Evolutionary conservation across 2,888 invertebrate genomes (phyloP).

Genomic region (Chironomus riparius): DNA sequence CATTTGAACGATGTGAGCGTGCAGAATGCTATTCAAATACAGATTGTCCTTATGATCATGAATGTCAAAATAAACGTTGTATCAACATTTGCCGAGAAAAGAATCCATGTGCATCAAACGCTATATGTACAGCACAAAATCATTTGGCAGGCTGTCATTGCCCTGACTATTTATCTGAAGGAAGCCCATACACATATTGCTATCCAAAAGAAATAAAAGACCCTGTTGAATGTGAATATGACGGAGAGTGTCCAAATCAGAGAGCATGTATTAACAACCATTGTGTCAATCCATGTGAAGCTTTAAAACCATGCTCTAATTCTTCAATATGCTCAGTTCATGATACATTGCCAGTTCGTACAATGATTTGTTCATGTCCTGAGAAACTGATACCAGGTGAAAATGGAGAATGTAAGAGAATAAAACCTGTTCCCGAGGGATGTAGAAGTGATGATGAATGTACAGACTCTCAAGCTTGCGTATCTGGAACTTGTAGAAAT

Average conservation of each 20-base stretch:
- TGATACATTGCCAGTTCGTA: constrained; percentile 76
- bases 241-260: constrained; percentile 70
- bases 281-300: constrained; percentile 70
- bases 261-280: constrained; percentile 69
- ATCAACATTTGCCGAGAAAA: constrained; percentile 62
- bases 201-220: constrained; percentile 45
- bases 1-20: constrained; percentile 65
- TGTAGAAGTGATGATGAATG: constrained; percentile 76
- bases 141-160: constrained; percentile 76
- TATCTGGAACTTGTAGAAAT: constrained; percentile 75
- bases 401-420: constrained; percentile 67
- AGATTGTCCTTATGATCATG: constrained; percentile 68
- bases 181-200: constrained; percentile 73
- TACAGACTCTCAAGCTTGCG: constrained; percentile 66
- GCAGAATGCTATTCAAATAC: constrained; percentile 69
- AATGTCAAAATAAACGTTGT: constrained; percentile 64
- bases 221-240: constrained; percentile 62
- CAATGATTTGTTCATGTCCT: constrained; percentile 81
- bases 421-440: constrained; percentile 59
- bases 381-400: constrained; percentile 74
- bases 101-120: constrained; percentile 74
- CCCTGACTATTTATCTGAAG: constrained; percentile 66
- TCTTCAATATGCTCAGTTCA: constrained; percentile 72
- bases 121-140: constrained; percentile 68
- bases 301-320: constrained; percentile 64